A percentile compares a stretch with the other conserved stretches of the same genome.
phyloP scores from a whole-genome alignment of 2,888 invertebrate genomes.

The Stenichneumon culpator region DNA sequence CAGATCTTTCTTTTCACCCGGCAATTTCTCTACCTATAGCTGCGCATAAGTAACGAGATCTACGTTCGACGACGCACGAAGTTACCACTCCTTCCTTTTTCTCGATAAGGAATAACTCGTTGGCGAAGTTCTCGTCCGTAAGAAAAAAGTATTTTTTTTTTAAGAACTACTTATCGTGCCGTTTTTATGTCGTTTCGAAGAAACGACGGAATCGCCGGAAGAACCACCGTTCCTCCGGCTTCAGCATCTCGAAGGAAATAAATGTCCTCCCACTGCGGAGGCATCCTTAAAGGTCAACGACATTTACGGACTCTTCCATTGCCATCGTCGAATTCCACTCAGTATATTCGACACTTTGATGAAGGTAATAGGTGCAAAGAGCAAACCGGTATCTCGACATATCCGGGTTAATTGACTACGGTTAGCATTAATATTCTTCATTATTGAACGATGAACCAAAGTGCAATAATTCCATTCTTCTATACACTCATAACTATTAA shows the following conservation, averaged over 20 bases:
- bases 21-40: not conserved
- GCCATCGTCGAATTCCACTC: not conserved
- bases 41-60: slow-evolving; percentile 2
- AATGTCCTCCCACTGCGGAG: not conserved
- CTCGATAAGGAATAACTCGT: not conserved
- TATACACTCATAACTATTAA: too few relatives aligned
- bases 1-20: not conserved
- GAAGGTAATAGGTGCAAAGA: not conserved
- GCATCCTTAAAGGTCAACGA: not conserved
- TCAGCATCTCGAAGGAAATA: not conserved
- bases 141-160: not conserved
- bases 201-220: too few relatives aligned
- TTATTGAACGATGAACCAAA: too few relatives aligned
- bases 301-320: not conserved
- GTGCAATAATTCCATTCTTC: too few relatives aligned
- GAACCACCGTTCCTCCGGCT: too few relatives aligned
- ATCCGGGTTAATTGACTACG: too few relatives aligned
- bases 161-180: not conserved
- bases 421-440: too few relatives aligned
- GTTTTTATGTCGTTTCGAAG: not conserved
- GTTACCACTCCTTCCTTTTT: not conserved
- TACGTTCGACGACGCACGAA: not conserved
- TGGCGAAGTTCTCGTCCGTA: not conserved
- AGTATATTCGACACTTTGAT: not conserved
- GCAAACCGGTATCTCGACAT: not conserved